Base-by-base conservation (phyloP, 2,113 vertebrate genomes). In the Dolichallabes microphthalmus region DNA sequence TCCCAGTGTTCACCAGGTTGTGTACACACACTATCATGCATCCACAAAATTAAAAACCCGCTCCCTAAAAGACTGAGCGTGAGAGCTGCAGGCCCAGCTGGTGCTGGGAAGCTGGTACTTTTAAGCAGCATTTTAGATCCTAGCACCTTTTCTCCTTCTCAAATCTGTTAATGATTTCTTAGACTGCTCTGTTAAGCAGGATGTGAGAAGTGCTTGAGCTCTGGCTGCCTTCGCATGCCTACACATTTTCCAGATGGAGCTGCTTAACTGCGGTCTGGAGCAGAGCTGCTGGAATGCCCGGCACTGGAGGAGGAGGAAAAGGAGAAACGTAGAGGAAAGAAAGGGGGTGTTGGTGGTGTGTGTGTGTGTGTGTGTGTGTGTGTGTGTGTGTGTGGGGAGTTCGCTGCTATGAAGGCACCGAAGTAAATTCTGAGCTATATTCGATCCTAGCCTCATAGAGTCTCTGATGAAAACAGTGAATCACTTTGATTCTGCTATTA, bases 181-280 rank as follows among this genome's bases (percentile, higher is more conserved):
- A 87, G 89, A 86, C 87, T 89, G 92, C 85, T 68, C 80, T 90
- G 86, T 50, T 93, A 93, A 94, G 92, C 91, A 91, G 92, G 92
- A 94, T 90, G 93, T 94, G 93, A 92, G 93, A 84, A 84, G 52
- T 27, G 61, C 74, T 88, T 88, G 85, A 88, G 93, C 92, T 91
- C 45, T 19, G 91, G 92, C 93, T 91, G 87, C 87, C 74, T 68
- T 90, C 89, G 90, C 91, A 90, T 93, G 94, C 91, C 84, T 90
- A 94, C 93, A 94, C 93, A 93, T 89, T 90, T 90, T 90, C 92
- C 94, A 94, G 94, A 93, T 92, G 92, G 93, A 89, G 92, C 91
- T 91, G 92, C 90, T 94, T 94, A 93, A 93, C 78, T 93, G 93
- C 86, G 93, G 94, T 93, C 91, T 94, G 93, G 88, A 91, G 87